These are phyloP conservation scores for Oligia strigilis DNA, from an alignment of 2,888 invertebrate genomes.

Conservation along the genomic window DNA sequence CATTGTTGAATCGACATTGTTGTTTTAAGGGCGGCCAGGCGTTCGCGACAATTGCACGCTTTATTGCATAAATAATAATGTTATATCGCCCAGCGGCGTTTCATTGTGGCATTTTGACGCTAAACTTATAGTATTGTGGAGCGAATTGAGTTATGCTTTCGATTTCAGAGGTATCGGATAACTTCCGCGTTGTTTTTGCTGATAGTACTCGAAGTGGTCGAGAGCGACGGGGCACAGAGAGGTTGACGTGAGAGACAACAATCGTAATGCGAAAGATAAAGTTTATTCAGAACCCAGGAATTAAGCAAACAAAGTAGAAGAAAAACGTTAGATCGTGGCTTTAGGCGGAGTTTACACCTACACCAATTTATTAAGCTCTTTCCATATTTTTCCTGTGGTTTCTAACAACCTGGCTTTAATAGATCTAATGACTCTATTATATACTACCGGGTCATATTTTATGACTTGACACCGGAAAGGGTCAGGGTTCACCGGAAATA, in stretches of 20 bases:
- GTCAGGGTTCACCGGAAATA: background rate
- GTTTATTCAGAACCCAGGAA: constrained; percentile 44
- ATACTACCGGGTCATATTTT: background rate
- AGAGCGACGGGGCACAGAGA: constrained; percentile 26
- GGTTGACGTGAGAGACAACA: constrained; percentile 51
- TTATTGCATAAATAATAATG: constrained; percentile 91
- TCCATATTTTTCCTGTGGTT: background rate
- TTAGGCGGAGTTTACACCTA: background rate
- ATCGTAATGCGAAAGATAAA: constrained; percentile 24
- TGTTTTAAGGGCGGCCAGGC: constrained; percentile 90
- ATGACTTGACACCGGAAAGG: background rate
- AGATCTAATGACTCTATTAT: background rate
- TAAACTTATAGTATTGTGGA: constrained; percentile 75
- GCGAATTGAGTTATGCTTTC: constrained; percentile 63
- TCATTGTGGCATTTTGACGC: constrained; percentile 84
- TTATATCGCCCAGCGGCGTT: constrained; percentile 86
- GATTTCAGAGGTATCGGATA: constrained; percentile 55
- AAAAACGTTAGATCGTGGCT: background rate
- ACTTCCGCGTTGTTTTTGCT: constrained; percentile 64
- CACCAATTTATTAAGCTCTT: background rate
- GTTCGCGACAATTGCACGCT: constrained; percentile 88
- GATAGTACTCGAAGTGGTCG: constrained; percentile 48
- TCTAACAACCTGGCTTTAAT: background rate
- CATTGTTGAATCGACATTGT: constrained; percentile 90
- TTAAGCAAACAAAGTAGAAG: constrained; percentile 14